Base-by-base conservation (phyloP, 2,797 vertebrate species). In the Sebastes dallii region DNA sequence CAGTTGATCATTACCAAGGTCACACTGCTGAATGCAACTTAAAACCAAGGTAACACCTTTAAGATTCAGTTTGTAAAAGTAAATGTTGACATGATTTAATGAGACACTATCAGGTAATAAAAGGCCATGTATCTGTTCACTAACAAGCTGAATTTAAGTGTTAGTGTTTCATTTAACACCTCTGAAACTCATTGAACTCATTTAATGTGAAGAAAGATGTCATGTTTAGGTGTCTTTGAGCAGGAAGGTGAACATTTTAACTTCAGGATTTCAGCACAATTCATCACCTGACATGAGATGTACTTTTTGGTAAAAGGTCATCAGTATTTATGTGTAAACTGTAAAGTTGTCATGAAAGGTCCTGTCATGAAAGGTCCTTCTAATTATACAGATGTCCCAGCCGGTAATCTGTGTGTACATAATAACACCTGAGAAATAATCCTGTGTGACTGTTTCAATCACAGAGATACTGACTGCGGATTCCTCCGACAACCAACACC, bases 401-500 rank as follows among this genome's bases (percentile, higher is more conserved):
- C 46, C 46, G 66, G 27, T 70, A 72, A 83, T 86, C 55, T 78
- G 24, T 36, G 25, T 10, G n/a, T 42, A 32, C 60, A 77, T 30
- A 60, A 68, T 18, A 55, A 81, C 72, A 75, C 46, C 56, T 52
- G 22, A 5, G 14, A 81, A 75, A 81, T 64, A 56, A 83, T 64
- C 72, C 8, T 66, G 39, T 75, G 36, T 27, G 69, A 72, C 67
- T 66, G 71, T 30, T 68, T 85, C 78, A 67, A 74, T 89, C 81
- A 84, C 64, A n/a, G 30, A 85, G 8, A 85, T 69, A 75, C 56
- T 16, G 77, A 75, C 56, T 16, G 75, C 5, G 8, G 29, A 71
- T 76, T 74, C 72, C 58, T 39, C 34, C 75, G 34, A 71, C 70
- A 87, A 70, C 73, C 82, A 85, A 84, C 66, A 84, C 61, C 39